These are phyloP conservation scores for Solenopsis fugax DNA, from an alignment of 1,140 invertebrate genomes.

Conservation along the genomic window DNA sequence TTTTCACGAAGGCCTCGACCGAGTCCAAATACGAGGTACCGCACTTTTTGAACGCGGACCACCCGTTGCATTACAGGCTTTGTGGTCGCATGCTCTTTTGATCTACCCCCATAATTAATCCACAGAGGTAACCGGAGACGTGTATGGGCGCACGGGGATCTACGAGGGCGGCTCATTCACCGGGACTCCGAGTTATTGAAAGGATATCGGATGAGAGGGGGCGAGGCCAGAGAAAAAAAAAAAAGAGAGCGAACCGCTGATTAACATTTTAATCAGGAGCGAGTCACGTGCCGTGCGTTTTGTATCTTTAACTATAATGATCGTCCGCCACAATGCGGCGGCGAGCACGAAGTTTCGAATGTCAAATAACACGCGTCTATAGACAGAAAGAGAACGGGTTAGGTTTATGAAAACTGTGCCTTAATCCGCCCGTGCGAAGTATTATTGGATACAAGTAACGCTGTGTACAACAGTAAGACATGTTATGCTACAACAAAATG, in stretches of 20 bases:
- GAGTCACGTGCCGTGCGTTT: slow-evolving; percentile 82
- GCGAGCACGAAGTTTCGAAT: slow-evolving; percentile 52
- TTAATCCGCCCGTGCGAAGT: not conserved
- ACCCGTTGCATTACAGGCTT: slow-evolving; percentile 84
- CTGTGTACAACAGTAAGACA: not conserved
- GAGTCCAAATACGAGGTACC: slow-evolving; percentile 63
- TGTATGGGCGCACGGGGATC: slow-evolving; percentile 82
- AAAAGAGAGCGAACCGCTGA: slow-evolving; percentile 75
- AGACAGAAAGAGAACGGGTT: not conserved
- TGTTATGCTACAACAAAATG: not conserved
- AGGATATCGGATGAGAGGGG: slow-evolving; percentile 82
- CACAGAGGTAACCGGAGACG: slow-evolving; percentile 85
- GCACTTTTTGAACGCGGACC: slow-evolving; percentile 73
- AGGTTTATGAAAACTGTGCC: not conserved
- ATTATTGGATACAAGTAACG: slow-evolving; percentile 22
- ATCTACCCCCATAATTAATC: slow-evolving; percentile 86
- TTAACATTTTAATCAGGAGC: slow-evolving; percentile 85
- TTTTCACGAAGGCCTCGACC: slow-evolving; percentile 43
- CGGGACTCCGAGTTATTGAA: slow-evolving; percentile 83
- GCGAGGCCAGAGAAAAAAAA: slow-evolving; percentile 26
- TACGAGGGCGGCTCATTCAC: slow-evolving; percentile 80
- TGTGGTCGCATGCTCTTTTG: slow-evolving; percentile 85
- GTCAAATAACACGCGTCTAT: slow-evolving; percentile 54
- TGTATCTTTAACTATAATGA: slow-evolving; percentile 76
- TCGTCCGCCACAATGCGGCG: slow-evolving; percentile 62